Evolutionary conservation across 2,888 invertebrate species (phyloP).

Genomic region (Drosophila eohydei): DNA sequence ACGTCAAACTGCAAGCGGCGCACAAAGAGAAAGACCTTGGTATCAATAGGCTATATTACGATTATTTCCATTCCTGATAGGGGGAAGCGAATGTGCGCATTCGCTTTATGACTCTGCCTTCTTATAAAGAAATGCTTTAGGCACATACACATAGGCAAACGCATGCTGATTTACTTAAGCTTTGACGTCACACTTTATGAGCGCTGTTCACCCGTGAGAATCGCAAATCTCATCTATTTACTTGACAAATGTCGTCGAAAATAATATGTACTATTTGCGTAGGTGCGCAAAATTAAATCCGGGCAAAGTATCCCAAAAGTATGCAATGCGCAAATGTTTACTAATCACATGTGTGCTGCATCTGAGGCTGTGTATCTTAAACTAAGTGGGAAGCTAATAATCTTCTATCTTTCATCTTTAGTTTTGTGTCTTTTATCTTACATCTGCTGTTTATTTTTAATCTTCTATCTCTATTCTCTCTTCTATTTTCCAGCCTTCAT

Average conservation of each 20-base stretch:
- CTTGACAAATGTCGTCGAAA: slow-evolving; percentile 5
- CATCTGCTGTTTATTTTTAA: neutral
- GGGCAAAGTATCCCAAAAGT: slow-evolving; percentile 27
- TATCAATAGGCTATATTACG: slow-evolving; percentile 19
- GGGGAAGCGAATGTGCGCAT: slow-evolving; percentile 24
- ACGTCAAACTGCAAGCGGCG: slow-evolving; percentile 51
- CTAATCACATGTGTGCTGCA: no score
- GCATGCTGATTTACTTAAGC: slow-evolving; percentile 30
- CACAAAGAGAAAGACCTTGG: slow-evolving; percentile 16
- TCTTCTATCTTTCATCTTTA: neutral
- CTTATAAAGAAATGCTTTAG: slow-evolving; percentile 6
- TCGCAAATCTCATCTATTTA: neutral
- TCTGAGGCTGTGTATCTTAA: neutral
- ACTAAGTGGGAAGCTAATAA: neutral
- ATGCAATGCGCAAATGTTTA: slow-evolving; percentile 18
- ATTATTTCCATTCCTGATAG: slow-evolving; percentile 17
- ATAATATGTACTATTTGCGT: neutral
- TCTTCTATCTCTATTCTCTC: neutral
- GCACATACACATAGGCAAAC: neutral
- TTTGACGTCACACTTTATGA: slow-evolving; percentile 43
- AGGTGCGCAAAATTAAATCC: neutral
- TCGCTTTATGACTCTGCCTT: slow-evolving; percentile 24
- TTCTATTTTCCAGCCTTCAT: neutral
- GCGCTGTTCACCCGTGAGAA: slow-evolving; percentile 8
- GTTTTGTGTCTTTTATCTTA: neutral